phyloP scores from a whole-genome alignment of 2,113 vertebrate species.

The Oceanodroma tethys region DNA sequence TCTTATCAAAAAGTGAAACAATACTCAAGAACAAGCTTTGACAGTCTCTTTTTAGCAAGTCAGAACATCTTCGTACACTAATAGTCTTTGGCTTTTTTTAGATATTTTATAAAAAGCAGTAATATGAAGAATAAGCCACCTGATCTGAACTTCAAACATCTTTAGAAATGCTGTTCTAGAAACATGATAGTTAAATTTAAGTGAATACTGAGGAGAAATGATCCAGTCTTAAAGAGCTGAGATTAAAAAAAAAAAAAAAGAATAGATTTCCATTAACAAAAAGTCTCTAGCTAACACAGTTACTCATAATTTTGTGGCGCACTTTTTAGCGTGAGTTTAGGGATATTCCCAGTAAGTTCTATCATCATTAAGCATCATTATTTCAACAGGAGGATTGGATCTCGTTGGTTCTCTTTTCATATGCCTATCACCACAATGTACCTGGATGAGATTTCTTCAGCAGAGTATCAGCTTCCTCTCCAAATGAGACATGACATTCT shows the following conservation, averaged over 20 bases:
- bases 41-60: not conserved
- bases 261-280: not conserved
- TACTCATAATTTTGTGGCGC: not conserved
- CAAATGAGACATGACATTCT: not conserved
- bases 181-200: not conserved
- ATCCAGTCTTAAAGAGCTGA: not conserved
- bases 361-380: not conserved
- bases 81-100: not conserved
- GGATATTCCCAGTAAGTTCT: not conserved
- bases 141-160: constrained; percentile 22
- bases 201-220: not conserved
- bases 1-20: constrained; percentile 30
- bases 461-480: not conserved
- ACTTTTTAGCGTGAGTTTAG: not conserved
- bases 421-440: not conserved
- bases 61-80: not conserved
- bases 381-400: not conserved
- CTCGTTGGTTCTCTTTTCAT: not conserved
- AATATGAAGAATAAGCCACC: not conserved
- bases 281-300: not conserved
- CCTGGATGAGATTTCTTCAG: not conserved
- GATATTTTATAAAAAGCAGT: not conserved
- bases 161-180: constrained; percentile 49
- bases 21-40: constrained; percentile 3
- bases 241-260: not conserved